phyloP scores from a whole-genome alignment of 2,113 vertebrate genomes.

The Motacilla alba region DNA sequence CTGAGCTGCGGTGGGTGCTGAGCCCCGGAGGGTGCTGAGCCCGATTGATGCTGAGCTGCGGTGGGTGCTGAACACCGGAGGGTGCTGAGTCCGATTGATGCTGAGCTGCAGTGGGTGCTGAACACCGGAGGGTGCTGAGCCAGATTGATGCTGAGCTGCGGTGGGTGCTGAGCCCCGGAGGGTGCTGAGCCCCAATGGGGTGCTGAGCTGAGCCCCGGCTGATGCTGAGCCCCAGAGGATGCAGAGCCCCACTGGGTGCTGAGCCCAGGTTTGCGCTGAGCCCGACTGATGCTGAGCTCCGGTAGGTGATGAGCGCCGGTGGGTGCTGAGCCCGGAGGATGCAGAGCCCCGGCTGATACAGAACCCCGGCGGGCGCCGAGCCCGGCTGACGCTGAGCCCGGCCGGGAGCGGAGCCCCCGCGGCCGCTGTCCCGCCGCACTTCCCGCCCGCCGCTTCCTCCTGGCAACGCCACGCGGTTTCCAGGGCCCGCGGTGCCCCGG shows the following conservation, averaged over 20 bases:
- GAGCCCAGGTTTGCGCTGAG: background rate
- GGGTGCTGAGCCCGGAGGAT: accelerated
- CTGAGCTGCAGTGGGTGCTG: no score
- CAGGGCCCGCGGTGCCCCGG: background rate
- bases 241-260: background rate
- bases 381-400: background rate
- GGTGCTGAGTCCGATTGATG: no score
- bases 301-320: accelerated
- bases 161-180: background rate
- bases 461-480: background rate
- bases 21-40: accelerated
- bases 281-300: background rate
- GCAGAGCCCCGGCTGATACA: accelerated
- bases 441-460: background rate
- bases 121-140: background rate
- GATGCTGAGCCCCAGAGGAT: no score
- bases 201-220: background rate
- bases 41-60: background rate
- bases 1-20: background rate
- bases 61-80: no score
- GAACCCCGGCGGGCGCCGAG: no score
- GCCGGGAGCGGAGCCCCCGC: background rate
- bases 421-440: background rate
- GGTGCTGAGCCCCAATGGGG: background rate
- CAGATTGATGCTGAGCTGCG: background rate